phyloP scores from a whole-genome alignment of 2,888 invertebrate species.

The Napeogenes sylphis region DNA sequence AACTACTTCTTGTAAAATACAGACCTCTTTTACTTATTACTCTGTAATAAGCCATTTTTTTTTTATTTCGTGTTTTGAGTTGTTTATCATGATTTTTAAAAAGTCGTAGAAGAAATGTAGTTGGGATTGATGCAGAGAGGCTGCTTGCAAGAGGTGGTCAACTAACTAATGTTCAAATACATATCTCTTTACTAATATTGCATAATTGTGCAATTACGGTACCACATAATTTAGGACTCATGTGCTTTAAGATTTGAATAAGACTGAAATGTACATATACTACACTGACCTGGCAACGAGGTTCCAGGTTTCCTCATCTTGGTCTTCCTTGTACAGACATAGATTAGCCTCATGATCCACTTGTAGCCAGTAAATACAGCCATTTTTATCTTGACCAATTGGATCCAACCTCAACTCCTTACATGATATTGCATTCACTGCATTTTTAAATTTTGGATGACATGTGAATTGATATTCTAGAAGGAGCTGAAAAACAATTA shows the following conservation, averaged over 20 bases:
- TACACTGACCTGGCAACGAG: conserved; percentile 86
- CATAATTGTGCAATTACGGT: too few relatives aligned
- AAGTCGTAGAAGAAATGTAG: too few relatives aligned
- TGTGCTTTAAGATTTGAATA: not conserved
- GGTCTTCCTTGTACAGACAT: conserved; percentile 95
- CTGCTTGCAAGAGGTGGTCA: too few relatives aligned
- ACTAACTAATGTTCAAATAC: too few relatives aligned
- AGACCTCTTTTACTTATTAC: too few relatives aligned
- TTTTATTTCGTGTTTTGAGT: too few relatives aligned
- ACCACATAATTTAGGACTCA: too few relatives aligned
- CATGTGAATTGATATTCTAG: conserved; percentile 96
- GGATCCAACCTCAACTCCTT: conserved; percentile 91
- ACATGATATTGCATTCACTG: conserved; percentile 87
- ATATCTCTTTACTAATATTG: too few relatives aligned
- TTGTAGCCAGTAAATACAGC: conserved; percentile 96
- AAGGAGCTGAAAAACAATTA: conserved; percentile 80
- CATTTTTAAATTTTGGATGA: conserved; percentile 94
- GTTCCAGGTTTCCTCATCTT: conserved; percentile 97
- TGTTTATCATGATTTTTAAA: too few relatives aligned
- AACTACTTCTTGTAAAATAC: too few relatives aligned
- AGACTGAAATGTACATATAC: not conserved
- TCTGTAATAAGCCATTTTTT: too few relatives aligned
- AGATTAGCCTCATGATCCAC: conserved; percentile 92
- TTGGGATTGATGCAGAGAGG: too few relatives aligned
- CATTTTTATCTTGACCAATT: conserved; percentile 92